Conservation (phyloP, 2,797 vertebrate genomes). For the Pelodytes ibericus region DNA sequence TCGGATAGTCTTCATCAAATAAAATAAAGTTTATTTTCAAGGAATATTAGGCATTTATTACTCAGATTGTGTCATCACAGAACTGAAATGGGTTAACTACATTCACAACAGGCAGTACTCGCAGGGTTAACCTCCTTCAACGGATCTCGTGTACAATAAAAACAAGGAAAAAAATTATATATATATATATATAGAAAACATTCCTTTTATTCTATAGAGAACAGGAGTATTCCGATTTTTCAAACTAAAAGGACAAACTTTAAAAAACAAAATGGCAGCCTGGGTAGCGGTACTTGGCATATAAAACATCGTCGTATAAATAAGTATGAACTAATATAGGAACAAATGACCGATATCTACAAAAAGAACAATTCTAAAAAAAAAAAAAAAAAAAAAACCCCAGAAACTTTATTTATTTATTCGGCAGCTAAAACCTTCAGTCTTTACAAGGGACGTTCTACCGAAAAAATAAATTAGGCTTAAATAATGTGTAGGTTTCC, state of each 20-base stretch:
- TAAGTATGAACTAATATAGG: background rate
- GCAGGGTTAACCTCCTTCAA: no score
- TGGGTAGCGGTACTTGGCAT: background rate
- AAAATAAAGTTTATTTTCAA: slow-evolving; percentile 5
- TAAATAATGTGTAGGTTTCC: background rate
- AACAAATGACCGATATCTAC: background rate
- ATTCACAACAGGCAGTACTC: background rate
- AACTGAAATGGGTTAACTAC: background rate
- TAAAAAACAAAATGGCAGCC: no score
- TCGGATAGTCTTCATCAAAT: slow-evolving; percentile 11
- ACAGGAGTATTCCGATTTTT: no score
- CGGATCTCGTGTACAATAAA: no score
- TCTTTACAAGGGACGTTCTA: background rate
- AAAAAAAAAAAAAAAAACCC: no score
- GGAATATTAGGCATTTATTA: slow-evolving; percentile 1
- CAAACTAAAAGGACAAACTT: no score
- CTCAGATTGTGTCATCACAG: background rate
- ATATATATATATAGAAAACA: no score
- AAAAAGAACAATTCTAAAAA: no score
- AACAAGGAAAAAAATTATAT: no score
- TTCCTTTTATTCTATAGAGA: no score
- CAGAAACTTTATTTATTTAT: background rate
- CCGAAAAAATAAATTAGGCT: background rate
- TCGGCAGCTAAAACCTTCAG: background rate
- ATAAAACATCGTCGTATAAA: background rate